These are phyloP conservation scores for Eupsilia transversa DNA, from an alignment of 2,888 invertebrate genomes.

Conservation along the genomic window DNA sequence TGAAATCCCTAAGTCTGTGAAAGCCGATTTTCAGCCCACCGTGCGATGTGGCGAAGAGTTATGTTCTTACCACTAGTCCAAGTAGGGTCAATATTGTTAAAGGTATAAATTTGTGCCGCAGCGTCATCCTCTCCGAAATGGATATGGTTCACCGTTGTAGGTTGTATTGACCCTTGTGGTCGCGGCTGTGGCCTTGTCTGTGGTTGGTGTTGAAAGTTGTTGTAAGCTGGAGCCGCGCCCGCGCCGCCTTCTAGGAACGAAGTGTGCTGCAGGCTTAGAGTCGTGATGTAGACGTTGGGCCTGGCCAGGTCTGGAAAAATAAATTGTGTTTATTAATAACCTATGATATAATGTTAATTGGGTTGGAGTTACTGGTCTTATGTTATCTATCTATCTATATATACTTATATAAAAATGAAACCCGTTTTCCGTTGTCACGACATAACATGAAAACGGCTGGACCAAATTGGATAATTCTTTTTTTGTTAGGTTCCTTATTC, in stretches of 20 bases:
- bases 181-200: conserved; percentile 28
- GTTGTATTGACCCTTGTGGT: conserved; percentile 17
- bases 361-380: not conserved
- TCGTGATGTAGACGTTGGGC: conserved; percentile 82
- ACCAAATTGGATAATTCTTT: too few relatives aligned
- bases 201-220: conserved; percentile 49
- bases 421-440: too few relatives aligned
- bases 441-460: too few relatives aligned
- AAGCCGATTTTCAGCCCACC: too few relatives aligned
- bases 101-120: conserved; percentile 66
- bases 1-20: too few relatives aligned
- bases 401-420: too few relatives aligned
- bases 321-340: not conserved
- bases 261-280: conserved; percentile 87
- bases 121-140: conserved; percentile 67
- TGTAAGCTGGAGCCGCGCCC: conserved; percentile 38
- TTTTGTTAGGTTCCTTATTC: too few relatives aligned
- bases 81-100: conserved; percentile 67
- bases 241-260: conserved; percentile 76
- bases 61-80: conserved; percentile 68
- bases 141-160: conserved; percentile 55
- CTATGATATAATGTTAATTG: not conserved
- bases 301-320: conserved; percentile 74
- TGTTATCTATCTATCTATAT: too few relatives aligned
- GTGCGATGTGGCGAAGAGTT: too few relatives aligned